Conservation (phyloP, 2,888 invertebrate species). For the Drosophila paracracens region DNA sequence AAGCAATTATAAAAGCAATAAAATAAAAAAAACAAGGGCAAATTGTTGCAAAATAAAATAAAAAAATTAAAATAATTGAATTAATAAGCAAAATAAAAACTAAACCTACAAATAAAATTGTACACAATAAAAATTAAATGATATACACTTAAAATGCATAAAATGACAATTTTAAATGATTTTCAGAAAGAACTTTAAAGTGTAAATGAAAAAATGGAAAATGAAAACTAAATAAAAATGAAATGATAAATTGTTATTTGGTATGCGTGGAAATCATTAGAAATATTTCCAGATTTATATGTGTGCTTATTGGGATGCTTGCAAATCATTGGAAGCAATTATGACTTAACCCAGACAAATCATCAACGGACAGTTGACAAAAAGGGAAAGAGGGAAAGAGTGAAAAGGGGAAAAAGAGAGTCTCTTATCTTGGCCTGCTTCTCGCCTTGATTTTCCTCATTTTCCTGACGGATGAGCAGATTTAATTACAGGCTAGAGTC, state of each 20-base stretch:
- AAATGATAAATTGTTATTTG: neutral
- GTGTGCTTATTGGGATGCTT: neutral
- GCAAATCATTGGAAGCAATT: neutral
- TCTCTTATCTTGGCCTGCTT: slow-evolving; percentile 3
- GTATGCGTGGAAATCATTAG: neutral
- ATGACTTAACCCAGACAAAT: neutral
- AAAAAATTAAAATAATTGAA: neutral
- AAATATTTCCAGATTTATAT: neutral
- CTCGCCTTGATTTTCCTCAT: neutral
- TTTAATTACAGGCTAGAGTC: slow-evolving; percentile 1
- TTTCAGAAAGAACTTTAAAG: neutral
- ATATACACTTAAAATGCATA: neutral
- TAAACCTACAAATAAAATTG: too few species aligned
- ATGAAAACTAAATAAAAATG: neutral
- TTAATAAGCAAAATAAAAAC: too few species aligned
- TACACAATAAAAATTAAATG: neutral
- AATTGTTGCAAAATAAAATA: neutral
- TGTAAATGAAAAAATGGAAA: neutral
- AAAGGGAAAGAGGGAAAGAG: neutral
- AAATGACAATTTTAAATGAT: neutral
- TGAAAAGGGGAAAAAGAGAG: neutral
- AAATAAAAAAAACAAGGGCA: neutral
- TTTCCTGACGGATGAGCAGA: neutral
- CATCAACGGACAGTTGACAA: neutral
- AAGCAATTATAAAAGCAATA: neutral